A percentile compares a stretch with the other conserved stretches of the same genome.
Evolutionary conservation across 2,113 vertebrate genomes (phyloP).

Genomic region (Brachyhypopomus gauderio): DNA sequence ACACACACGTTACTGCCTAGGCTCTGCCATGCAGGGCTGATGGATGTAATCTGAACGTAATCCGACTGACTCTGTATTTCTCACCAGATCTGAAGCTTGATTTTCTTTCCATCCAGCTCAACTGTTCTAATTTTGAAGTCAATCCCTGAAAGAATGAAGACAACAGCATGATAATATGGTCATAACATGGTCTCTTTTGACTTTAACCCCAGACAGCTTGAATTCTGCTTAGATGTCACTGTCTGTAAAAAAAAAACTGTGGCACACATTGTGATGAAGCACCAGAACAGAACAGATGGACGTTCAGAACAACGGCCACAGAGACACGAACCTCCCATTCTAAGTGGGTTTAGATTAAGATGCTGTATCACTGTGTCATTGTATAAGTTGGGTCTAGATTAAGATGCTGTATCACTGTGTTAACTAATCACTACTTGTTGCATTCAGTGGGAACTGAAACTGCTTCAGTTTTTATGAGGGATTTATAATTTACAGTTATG

Average conservation of each 20-base stretch:
- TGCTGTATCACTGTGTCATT: too few species aligned
- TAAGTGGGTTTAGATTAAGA: too few species aligned
- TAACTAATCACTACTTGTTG: not conserved
- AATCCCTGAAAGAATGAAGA: constrained; percentile 78
- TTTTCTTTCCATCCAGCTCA: constrained; percentile 95
- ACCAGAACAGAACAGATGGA: too few species aligned
- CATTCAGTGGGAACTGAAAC: not conserved
- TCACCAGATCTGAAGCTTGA: constrained; percentile 98
- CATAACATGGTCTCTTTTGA: not conserved
- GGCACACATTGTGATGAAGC: too few species aligned
- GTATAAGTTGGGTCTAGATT: too few species aligned
- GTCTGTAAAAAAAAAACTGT: constrained; percentile 14
- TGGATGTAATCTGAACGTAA: not conserved
- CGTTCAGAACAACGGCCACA: too few species aligned
- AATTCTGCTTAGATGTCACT: not conserved
- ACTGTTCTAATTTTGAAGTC: constrained; percentile 99
- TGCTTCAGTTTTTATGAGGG: not conserved
- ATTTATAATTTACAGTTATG: constrained; percentile 9
- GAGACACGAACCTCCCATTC: too few species aligned
- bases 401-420: too few species aligned
- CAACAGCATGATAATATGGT: not conserved
- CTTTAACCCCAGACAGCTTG: not conserved
- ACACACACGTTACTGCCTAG: not conserved
- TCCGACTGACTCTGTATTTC: constrained; percentile 49
- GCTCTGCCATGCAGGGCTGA: not conserved